Conservation (phyloP, 1,140 invertebrate genomes). For the Lepidurus arcticus region DNA sequence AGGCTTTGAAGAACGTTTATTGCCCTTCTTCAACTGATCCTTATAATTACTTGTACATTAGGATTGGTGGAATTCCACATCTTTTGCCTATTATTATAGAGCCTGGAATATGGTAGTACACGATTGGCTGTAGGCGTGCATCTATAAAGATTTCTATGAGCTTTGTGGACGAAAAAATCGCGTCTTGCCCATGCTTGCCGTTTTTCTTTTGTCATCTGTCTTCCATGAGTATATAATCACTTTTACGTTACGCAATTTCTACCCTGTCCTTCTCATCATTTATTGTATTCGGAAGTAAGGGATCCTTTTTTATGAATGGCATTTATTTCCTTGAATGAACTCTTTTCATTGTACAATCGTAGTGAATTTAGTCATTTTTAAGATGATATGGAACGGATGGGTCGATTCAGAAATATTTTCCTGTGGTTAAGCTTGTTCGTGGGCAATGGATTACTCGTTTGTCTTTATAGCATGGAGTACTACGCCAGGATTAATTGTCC, state of each 20-base stretch:
- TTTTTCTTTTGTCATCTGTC: slow-evolving; percentile 58
- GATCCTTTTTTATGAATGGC: not conserved
- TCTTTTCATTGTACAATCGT: slow-evolving; percentile 26
- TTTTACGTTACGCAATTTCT: slow-evolving; percentile 74
- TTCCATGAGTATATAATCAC: slow-evolving; percentile 81
- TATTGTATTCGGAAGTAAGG: slow-evolving; percentile 51
- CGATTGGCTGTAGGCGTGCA: slow-evolving; percentile 87
- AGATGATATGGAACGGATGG: slow-evolving; percentile 43
- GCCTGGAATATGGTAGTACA: slow-evolving; percentile 93
- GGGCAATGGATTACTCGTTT: slow-evolving; percentile 68
- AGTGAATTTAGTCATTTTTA: slow-evolving; percentile 53
- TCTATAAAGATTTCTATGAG: slow-evolving; percentile 78
- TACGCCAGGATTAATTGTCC: slow-evolving; percentile 75
- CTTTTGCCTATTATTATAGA: slow-evolving; percentile 74
- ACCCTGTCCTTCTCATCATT: slow-evolving; percentile 75
- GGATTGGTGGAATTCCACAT: slow-evolving; percentile 92
- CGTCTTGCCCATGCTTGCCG: slow-evolving; percentile 47
- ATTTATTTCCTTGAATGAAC: not conserved
- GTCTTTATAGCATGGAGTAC: slow-evolving; percentile 76
- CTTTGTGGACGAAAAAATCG: slow-evolving; percentile 40
- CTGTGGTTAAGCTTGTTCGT: slow-evolving; percentile 71
- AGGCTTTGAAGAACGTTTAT: too few species aligned
- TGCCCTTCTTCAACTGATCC: too few species aligned
- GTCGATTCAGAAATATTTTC: slow-evolving; percentile 62
- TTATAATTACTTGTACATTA: slow-evolving; percentile 41